Evolutionary conservation across 92 coral and sea anemone genomes (phyloP).

Genomic region (Palythoa grandis): DNA sequence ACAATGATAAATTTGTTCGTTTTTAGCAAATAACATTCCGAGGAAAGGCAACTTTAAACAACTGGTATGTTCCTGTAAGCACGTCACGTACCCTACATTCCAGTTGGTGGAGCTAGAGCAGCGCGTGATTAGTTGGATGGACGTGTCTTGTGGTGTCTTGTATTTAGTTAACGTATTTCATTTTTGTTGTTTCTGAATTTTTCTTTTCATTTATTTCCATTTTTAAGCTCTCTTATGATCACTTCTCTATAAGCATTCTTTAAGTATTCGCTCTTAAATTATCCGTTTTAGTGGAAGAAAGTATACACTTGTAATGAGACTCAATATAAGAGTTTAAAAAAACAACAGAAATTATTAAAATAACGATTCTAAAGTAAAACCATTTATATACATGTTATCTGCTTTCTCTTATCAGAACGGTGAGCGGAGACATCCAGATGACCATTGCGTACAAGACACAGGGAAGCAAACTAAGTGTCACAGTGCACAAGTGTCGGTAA

Average conservation of each 20-base stretch:
- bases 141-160: too few species aligned
- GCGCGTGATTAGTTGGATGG: background rate
- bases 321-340: background rate
- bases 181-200: background rate
- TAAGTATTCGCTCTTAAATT: too few species aligned
- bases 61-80: background rate
- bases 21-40: background rate
- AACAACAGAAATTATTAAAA: background rate
- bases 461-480: conserved; percentile 83
- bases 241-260: background rate
- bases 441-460: conserved; percentile 80
- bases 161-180: too few species aligned
- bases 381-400: background rate
- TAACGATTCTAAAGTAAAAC: background rate
- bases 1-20: background rate
- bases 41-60: background rate
- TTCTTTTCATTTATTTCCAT: background rate
- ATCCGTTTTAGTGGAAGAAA: too few species aligned
- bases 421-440: conserved; percentile 88
- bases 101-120: background rate
- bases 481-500: conserved; percentile 87
- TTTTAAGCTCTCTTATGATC: background rate
- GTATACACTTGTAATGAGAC: too few species aligned
- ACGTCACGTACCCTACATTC: background rate
- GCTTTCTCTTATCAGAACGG: conserved; percentile 61